Percentiles rank a stretch among this genome's conserved stretches.
phyloP scores from a whole-genome alignment of 1,140 invertebrate genomes.

The Psilanteris sp. region DNA sequence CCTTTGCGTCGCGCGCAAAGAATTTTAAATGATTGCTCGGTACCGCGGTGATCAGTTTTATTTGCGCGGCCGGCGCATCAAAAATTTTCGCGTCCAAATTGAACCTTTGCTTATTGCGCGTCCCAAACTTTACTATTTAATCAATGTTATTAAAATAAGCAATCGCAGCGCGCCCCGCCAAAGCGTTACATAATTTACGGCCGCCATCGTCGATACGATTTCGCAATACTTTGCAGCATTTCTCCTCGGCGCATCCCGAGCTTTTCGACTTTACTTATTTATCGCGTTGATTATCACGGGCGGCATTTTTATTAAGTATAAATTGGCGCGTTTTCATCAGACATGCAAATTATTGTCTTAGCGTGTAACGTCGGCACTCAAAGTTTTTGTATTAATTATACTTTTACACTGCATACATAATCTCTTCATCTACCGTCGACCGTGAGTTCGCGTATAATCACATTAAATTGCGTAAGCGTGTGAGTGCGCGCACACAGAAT shows the following conservation, averaged over 20 bases:
- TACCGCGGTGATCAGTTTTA: slow-evolving; percentile 51
- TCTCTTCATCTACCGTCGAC: slow-evolving; percentile 14
- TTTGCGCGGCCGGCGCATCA: slow-evolving; percentile 2
- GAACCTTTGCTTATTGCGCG: too few species aligned
- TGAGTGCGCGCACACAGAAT: too few species aligned
- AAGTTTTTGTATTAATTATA: slow-evolving; percentile 15
- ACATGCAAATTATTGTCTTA: slow-evolving; percentile 7
- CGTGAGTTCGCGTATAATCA: slow-evolving; percentile 18
- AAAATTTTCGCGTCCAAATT: too few species aligned
- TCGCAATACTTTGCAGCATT: too few species aligned
- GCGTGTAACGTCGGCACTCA: not conserved
- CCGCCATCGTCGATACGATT: too few species aligned
- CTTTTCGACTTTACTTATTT: not conserved
- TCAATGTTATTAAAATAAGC: too few species aligned
- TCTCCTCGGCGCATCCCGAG: too few species aligned
- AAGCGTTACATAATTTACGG: too few species aligned
- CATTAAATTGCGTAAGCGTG: slow-evolving; percentile 12
- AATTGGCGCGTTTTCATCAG: slow-evolving; percentile 8
- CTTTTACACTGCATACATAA: slow-evolving; percentile 18
- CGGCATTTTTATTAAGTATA: not conserved
- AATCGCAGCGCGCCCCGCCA: too few species aligned
- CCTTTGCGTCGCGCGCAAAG: slow-evolving; percentile 44
- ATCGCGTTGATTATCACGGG: not conserved
- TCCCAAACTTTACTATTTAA: too few species aligned
- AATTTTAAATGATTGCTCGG: slow-evolving; percentile 57